Conservation (phyloP, 2,888 invertebrate genomes). For the Agrochola litura region DNA sequence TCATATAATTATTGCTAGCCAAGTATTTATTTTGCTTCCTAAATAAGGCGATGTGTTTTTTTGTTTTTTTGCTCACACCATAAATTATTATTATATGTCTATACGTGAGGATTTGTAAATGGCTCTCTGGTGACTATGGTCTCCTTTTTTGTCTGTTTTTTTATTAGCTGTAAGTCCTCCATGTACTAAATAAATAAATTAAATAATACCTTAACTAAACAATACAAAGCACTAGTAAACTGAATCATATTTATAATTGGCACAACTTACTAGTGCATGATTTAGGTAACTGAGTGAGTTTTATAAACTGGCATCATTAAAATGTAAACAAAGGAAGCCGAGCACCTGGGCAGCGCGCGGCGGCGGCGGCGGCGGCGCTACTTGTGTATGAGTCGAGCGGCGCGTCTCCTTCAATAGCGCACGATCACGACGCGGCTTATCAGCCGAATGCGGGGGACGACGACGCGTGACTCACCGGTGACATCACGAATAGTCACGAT, state of each 20-base stretch:
- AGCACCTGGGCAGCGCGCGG: slow-evolving; percentile 13
- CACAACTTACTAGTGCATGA: background rate
- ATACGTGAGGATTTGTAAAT: no score
- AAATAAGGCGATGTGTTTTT: no score
- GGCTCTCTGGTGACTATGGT: no score
- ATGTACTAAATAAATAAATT: no score
- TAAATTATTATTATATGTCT: no score
- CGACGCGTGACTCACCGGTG: slow-evolving; percentile 57
- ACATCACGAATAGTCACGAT: slow-evolving; percentile 36
- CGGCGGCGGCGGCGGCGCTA: slow-evolving; percentile 19
- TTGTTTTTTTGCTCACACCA: no score
- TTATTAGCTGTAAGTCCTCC: no score
- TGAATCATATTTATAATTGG: background rate
- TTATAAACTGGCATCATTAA: slow-evolving; percentile 17
- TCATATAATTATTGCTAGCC: no score
- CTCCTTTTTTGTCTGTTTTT: no score
- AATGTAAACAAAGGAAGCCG: slow-evolving; percentile 34
- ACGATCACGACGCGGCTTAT: slow-evolving; percentile 10
- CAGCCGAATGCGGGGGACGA: background rate
- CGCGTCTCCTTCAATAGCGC: background rate
- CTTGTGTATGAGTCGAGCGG: background rate
- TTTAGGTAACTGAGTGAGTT: background rate
- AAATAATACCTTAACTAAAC: background rate
- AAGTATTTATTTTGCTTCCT: no score
- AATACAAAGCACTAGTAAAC: background rate